A percentile compares a stretch with the other conserved stretches of the same genome.
phyloP scores from a whole-genome alignment of 2,113 vertebrate genomes.

The Gymnarchus niloticus region DNA sequence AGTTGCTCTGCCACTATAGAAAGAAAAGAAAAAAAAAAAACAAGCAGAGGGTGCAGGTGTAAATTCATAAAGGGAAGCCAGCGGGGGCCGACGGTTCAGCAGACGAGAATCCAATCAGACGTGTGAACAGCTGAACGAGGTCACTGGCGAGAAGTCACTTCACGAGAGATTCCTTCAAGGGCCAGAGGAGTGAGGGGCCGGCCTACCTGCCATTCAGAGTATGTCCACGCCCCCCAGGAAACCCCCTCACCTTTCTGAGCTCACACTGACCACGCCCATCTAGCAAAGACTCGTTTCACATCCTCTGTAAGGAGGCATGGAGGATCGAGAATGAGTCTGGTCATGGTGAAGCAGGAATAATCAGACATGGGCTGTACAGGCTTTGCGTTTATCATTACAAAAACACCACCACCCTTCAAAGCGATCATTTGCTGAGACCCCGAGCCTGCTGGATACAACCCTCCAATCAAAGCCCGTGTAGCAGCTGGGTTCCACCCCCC shows the following conservation, averaged over 20 bases:
- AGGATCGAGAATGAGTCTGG: not conserved
- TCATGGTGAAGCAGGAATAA: not conserved
- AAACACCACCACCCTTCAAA: too few species aligned
- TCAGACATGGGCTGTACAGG: too few species aligned
- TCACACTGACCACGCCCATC: not conserved
- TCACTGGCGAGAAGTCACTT: not conserved
- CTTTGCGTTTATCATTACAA: too few species aligned
- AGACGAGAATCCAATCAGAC: not conserved
- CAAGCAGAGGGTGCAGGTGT: not conserved
- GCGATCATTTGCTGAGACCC: too few species aligned
- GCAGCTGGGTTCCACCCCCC: too few species aligned
- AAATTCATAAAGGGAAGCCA: not conserved
- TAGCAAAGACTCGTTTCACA: not conserved
- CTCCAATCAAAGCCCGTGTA: too few species aligned
- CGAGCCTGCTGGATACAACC: too few species aligned
- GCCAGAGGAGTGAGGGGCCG: not conserved
- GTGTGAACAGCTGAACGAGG: not conserved
- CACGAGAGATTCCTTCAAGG: not conserved
- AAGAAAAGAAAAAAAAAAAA: not conserved
- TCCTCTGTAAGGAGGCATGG: not conserved
- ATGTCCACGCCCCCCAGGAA: not conserved
- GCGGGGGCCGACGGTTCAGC: not conserved
- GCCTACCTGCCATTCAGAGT: too few species aligned
- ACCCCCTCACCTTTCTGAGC: not conserved
- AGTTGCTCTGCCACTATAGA: too few species aligned